Percentiles rank a stretch among this genome's conserved stretches.
Conservation (phyloP, 2,113 vertebrate species). For the Elaphurus davidianus region DNA sequence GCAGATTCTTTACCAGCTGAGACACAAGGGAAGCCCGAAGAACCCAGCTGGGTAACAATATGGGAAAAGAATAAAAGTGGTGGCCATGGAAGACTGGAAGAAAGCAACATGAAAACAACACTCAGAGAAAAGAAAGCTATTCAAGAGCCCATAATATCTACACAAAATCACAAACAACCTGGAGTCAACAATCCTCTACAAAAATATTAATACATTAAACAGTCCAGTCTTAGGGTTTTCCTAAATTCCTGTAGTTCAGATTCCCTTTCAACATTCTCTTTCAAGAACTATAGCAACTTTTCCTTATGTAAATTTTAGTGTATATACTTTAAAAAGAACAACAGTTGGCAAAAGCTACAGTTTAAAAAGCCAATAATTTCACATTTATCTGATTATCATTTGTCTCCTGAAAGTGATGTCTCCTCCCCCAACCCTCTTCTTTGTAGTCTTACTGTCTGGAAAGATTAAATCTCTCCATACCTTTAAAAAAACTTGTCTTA, state of each 20-base stretch:
- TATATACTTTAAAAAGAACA: not conserved
- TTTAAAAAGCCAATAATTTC: constrained; percentile 19
- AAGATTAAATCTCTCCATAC: not conserved
- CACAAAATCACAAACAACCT: not conserved
- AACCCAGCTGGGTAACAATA: not conserved
- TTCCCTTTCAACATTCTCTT: not conserved
- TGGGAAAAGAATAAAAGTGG: not conserved
- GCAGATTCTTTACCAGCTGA: not conserved
- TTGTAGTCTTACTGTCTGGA: not conserved
- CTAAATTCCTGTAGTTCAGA: not conserved
- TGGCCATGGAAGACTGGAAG: not conserved
- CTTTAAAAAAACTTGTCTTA: not conserved
- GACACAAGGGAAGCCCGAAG: not conserved
- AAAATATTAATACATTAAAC: not conserved
- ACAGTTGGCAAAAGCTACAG: not conserved
- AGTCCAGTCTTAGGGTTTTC: not conserved
- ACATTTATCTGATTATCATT: not conserved
- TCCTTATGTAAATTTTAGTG: not conserved
- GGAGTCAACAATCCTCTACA: not conserved
- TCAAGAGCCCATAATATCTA: not conserved
- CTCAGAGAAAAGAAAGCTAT: not conserved
- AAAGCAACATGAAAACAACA: not conserved
- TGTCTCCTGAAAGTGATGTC: not conserved
- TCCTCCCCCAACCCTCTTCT: not conserved
- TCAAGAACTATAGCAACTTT: not conserved